Evolutionary conservation across 2,888 invertebrate species (phyloP).

Genomic region (Drosophila aldrichi): DNA sequence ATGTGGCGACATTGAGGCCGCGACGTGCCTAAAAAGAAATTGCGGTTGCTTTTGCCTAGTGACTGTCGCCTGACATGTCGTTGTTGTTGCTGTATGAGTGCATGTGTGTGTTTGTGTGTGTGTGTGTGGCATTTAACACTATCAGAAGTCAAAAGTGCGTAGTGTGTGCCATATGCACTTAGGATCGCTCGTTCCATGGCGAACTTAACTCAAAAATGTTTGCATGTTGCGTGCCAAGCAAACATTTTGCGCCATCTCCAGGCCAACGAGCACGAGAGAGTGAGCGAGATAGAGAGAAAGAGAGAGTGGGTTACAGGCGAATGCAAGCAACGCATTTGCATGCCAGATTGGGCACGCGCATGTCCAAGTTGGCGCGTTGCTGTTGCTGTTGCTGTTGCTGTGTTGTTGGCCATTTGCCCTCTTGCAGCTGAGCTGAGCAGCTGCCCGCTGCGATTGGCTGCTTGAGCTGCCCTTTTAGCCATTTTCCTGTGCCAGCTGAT

Average conservation of each 20-base stretch:
- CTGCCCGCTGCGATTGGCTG: slow-evolving; percentile 71
- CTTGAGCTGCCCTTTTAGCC: slow-evolving; percentile 59
- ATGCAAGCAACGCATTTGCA: slow-evolving; percentile 66
- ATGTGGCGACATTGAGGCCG: slow-evolving; percentile 62
- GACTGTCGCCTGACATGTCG: slow-evolving; percentile 61
- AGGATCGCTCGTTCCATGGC: slow-evolving; percentile 40
- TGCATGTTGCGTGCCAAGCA: slow-evolving; percentile 85
- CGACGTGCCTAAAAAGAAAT: slow-evolving; percentile 79
- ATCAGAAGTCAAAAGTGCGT: slow-evolving; percentile 79
- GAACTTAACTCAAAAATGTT: slow-evolving; percentile 79
- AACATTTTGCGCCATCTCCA: slow-evolving; percentile 74
- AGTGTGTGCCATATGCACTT: slow-evolving; percentile 65
- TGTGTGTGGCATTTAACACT: slow-evolving; percentile 80
- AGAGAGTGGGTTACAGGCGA: slow-evolving; percentile 12
- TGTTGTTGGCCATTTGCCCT: slow-evolving; percentile 69
- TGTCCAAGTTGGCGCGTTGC: slow-evolving; percentile 64
- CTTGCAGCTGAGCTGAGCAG: slow-evolving; percentile 48
- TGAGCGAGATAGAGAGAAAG: background rate
- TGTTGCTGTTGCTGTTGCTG: too few relatives aligned
- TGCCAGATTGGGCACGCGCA: slow-evolving; percentile 80
- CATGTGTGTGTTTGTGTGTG: slow-evolving; percentile 15
- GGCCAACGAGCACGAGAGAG: background rate
- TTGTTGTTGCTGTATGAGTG: slow-evolving; percentile 19
- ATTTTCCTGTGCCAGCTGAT: slow-evolving; percentile 74
- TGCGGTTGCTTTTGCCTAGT: slow-evolving; percentile 60